phyloP scores from a whole-genome alignment of 2,888 invertebrate genomes.

The Platycheirus rosarum region DNA sequence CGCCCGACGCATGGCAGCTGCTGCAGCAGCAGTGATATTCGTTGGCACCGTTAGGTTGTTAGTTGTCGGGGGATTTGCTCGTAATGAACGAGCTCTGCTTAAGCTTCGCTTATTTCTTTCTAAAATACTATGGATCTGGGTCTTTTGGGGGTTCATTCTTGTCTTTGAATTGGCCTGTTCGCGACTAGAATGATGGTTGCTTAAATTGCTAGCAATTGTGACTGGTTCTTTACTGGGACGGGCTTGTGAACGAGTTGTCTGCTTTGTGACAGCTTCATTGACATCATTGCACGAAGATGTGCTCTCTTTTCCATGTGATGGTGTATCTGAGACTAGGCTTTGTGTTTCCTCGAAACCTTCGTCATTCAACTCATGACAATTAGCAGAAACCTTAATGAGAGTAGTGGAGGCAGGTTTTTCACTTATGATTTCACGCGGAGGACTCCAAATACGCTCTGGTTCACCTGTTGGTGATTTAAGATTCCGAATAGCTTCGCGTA shows the following conservation, averaged over 20 bases:
- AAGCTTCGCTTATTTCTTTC: constrained; percentile 76
- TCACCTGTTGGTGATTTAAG: constrained; percentile 86
- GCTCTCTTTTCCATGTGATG: constrained; percentile 88
- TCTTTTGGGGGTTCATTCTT: constrained; percentile 75
- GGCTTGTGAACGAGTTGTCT: constrained; percentile 77
- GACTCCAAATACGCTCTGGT: constrained; percentile 86
- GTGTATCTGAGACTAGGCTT: constrained; percentile 92
- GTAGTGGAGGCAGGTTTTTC: constrained; percentile 75
- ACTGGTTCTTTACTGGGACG: constrained; percentile 77
- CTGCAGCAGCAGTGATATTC: constrained; percentile 72
- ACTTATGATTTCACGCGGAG: constrained; percentile 79
- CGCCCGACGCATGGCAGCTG: constrained; percentile 74
- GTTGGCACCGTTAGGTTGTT: constrained; percentile 59
- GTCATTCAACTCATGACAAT: constrained; percentile 88
- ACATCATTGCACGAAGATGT: constrained; percentile 90
- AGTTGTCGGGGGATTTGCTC: constrained; percentile 44
- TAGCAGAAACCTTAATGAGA: constrained; percentile 76
- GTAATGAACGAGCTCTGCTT: constrained; percentile 75
- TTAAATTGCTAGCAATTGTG: constrained; percentile 44
- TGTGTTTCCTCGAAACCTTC: constrained; percentile 96
- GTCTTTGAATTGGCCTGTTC: constrained; percentile 57
- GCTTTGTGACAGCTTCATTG: constrained; percentile 81
- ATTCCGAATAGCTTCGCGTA: constrained; percentile 87
- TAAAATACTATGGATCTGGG: constrained; percentile 76
- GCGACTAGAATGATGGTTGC: constrained; percentile 57